These are phyloP conservation scores for Rhinatrema bivittatum DNA, from an alignment of 2,797 vertebrate species.

Conservation along the genomic window DNA sequence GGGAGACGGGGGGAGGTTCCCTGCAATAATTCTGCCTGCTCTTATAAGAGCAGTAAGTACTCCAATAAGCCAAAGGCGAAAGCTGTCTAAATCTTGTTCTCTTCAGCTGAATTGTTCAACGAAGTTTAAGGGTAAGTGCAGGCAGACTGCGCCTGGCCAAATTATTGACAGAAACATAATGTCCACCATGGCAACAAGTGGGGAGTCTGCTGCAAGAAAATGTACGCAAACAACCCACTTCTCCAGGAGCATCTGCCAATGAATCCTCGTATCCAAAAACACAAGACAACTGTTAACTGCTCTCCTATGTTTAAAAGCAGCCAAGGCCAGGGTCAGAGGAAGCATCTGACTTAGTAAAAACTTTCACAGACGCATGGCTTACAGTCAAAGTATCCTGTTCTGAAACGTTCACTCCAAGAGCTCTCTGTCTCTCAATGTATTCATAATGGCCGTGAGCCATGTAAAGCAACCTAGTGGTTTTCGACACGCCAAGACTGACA, in stretches of 20 bases:
- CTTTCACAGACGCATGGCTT: conserved; percentile 10
- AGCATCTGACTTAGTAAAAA: conserved; percentile 30
- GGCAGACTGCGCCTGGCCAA: conserved; percentile 49
- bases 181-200: conserved; percentile 66
- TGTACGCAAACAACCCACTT: conserved; percentile 59
- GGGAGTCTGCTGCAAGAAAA: conserved; percentile 50
- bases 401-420: not conserved
- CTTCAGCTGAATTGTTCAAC: conserved; percentile 45
- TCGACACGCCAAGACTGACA: too few species aligned
- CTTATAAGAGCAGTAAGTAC: conserved; percentile 41
- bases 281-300: conserved; percentile 27
- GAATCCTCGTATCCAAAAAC: conserved; percentile 45
- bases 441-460: not conserved
- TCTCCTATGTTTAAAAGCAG: conserved; percentile 27
- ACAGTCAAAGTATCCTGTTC: conserved; percentile 10
- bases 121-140: conserved; percentile 52
- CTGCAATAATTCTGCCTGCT: conserved; percentile 25
- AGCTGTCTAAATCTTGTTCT: conserved; percentile 54
- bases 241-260: conserved; percentile 49
- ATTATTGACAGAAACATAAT: conserved; percentile 64
- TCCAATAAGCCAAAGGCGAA: conserved; percentile 45
- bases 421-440: not conserved
- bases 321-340: conserved; percentile 24
- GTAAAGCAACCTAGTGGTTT: not conserved
- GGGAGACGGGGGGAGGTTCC: conserved; percentile 29